A percentile compares a stretch with the other conserved stretches of the same genome.
Evolutionary conservation across 2,113 vertebrate genomes (phyloP).

Genomic region (pig (Sus scrofa)): DNA sequence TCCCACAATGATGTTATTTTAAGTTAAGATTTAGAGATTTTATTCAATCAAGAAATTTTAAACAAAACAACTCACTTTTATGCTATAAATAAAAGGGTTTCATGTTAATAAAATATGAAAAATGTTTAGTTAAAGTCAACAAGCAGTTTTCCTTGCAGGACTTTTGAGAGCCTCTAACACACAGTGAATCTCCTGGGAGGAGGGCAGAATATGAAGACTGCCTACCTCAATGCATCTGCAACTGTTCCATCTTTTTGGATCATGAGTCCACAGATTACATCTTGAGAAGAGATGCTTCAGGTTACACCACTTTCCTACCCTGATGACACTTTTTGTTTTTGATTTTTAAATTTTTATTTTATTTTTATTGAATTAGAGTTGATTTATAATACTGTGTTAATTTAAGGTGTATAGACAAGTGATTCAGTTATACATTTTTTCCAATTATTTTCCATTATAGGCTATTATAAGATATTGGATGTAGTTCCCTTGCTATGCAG

Average conservation of each 20-base stretch:
- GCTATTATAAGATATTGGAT: no score
- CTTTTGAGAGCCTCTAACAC: neutral
- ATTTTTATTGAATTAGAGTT: no score
- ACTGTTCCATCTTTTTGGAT: neutral
- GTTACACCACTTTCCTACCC: neutral
- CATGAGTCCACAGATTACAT: neutral
- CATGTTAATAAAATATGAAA: slow-evolving; percentile 39
- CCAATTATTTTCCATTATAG: no score
- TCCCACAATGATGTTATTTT: neutral
- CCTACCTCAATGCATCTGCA: neutral
- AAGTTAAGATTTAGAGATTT: neutral
- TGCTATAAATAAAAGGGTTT: neutral
- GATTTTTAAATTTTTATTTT: no score
- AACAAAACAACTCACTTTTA: neutral
- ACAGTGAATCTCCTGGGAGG: neutral
- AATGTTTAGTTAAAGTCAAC: neutral
- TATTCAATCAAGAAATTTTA: slow-evolving; percentile 23
- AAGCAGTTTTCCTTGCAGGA: neutral
- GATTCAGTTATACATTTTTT: no score
- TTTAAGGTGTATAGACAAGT: no score
- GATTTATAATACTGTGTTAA: no score
- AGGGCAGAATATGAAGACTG: neutral
- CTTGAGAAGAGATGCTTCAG: neutral
- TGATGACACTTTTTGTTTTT: neutral
- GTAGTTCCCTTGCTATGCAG: no score